Evolutionary conservation across 1,140 invertebrate genomes (phyloP), one percentile per base, ranked within the genome.

Genomic region (Nautilus pompilius): DNA sequence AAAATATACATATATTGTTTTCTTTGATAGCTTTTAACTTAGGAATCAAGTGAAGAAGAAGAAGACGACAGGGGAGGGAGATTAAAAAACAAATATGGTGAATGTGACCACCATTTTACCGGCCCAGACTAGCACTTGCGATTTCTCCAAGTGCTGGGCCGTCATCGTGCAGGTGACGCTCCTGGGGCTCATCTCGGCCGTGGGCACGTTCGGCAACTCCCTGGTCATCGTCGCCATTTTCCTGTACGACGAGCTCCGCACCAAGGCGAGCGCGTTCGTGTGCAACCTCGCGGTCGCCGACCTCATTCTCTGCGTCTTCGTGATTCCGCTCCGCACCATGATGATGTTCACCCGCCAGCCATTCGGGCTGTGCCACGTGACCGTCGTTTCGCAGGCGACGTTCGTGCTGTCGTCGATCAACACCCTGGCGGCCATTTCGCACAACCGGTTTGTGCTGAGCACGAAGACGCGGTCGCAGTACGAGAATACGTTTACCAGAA

Each of bases 211-310:
- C 32, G 62, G 66, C 32, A 68, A 68, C 62, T n/a, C 48, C n/a
- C 29, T 65, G 36, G 62, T 65, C 17, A 60, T 68, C 30, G 26
- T 65, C 5, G 66, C 63, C 28, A 61, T 68, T 41, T 48, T 24
- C 5, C n/a, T 49, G 1, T 41, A 57, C 58, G 26, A 48, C 5
- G 53, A 65, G 24, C 66, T 68, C 33, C 66, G 58, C 3, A 68
- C 66, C 3, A 62, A 65, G 32, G 64, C 66, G 6, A 68, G 65
- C 56, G 45, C 46, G 17, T 64, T 68, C 63, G 64, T 68, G 10
- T 24, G 59, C 33, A 67, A 56, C 24, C 41, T 68, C 10, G 66
- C 66, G 3, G 57, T 68, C 51, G 59, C 56, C 57, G 66, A 68
- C 33, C 32, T 60, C 22, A 46, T 65, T 26, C 53, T 68, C 2